phyloP scores from a whole-genome alignment of 2,113 vertebrate genomes.

The Rafetus swinhoei region DNA sequence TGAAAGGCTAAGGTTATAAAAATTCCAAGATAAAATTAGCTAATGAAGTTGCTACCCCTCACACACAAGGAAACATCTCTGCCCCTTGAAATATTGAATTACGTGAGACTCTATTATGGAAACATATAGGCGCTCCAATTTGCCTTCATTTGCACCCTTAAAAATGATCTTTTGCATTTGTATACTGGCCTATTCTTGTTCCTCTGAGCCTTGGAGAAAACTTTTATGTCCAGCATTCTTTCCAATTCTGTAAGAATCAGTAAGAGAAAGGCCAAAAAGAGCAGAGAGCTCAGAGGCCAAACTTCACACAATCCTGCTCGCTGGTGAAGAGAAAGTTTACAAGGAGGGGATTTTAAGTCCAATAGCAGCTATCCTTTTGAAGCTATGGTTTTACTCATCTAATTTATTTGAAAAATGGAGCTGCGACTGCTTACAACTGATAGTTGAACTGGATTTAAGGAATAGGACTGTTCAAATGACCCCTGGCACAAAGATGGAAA shows the following conservation, averaged over 20 bases:
- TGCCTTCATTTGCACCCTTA: not conserved
- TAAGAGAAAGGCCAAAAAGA: not conserved
- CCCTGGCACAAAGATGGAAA: conserved; percentile 42
- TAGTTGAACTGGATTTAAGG: not conserved
- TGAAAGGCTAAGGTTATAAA: not conserved
- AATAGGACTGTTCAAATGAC: conserved; percentile 50
- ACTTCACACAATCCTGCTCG: conserved; percentile 25
- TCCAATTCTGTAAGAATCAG: not conserved
- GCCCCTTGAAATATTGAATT: not conserved
- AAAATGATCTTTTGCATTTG: not conserved
- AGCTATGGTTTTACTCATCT: conserved; percentile 33
- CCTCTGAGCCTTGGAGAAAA: not conserved
- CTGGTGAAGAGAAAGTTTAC: conserved; percentile 41
- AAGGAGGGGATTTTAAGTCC: conserved; percentile 56
- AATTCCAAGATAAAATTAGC: not conserved
- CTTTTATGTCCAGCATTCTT: not conserved
- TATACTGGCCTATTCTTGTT: not conserved
- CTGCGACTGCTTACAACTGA: conserved; percentile 56
- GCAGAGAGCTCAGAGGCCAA: conserved; percentile 24
- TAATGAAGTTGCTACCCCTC: not conserved
- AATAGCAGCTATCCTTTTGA: conserved; percentile 47
- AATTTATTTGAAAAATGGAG: conserved; percentile 59
- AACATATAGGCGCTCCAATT: accelerated
- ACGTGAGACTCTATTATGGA: not conserved
- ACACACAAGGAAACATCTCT: not conserved